A percentile compares a stretch with the other conserved stretches of the same genome.
Conservation (phyloP, 35 echinoderm and acorn worm genomes). For the Heliocidaris tuberculata region DNA sequence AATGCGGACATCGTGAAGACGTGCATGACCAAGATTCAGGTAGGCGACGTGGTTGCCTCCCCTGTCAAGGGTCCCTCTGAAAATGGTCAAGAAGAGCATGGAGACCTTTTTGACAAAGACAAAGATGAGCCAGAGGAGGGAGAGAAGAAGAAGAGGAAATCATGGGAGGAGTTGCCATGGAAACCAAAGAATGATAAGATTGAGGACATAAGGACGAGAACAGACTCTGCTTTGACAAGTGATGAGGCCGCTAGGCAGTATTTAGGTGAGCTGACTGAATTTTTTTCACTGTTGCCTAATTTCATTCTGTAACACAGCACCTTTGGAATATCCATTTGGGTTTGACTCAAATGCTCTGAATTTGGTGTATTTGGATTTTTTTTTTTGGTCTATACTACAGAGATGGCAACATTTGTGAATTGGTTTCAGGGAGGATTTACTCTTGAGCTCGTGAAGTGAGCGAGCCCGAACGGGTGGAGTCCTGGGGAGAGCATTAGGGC, state of each 20-base stretch:
- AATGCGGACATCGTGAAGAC: slow-evolving; percentile 66
- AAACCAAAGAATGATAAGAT: slow-evolving; percentile 20
- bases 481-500: too few species aligned
- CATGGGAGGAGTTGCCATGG: slow-evolving; percentile 9
- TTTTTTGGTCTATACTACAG: not conserved
- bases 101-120: slow-evolving; percentile 24
- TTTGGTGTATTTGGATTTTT: not conserved
- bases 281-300: not conserved
- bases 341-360: not conserved
- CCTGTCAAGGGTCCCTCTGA: slow-evolving; percentile 5
- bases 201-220: slow-evolving; percentile 59
- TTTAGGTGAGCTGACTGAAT: slow-evolving; percentile 57
- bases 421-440: too few species aligned
- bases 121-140: not conserved
- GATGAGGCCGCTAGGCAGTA: slow-evolving; percentile 62
- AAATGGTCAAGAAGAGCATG: not conserved
- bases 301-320: not conserved
- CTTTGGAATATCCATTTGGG: not conserved
- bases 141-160: slow-evolving; percentile 27
- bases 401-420: too few species aligned
- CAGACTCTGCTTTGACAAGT: slow-evolving; percentile 77
- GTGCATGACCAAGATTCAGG: slow-evolving; percentile 73
- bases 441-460: too few species aligned
- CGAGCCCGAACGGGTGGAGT: too few species aligned
- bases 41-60: slow-evolving; percentile 10